Evolutionary conservation across 1,140 invertebrate genomes (phyloP), one percentile per base, ranked within the genome.

Genomic region (Trissolcus basalis): DNA sequence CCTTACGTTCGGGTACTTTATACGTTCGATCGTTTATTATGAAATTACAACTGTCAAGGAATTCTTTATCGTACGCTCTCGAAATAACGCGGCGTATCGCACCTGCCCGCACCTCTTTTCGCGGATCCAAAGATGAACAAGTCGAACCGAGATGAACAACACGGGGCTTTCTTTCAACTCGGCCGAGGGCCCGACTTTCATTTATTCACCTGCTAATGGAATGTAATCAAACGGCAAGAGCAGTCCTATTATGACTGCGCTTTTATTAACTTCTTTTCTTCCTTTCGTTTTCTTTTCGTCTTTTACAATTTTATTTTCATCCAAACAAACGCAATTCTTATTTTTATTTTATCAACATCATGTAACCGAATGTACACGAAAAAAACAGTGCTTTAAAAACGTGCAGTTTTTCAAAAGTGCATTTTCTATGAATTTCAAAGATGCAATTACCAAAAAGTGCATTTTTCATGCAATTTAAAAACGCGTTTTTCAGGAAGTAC

Each of bases 31-130:
- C 85, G 86, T 88, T 88, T 88, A 85, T 88, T 86, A 87, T 68
- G 79, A 86, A 87, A 87, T 88, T 87, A 86, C 80, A 86, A 84
- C 86, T 85, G 86, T 87, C 86, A 85, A 79, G 68, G 58, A 55
- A 69, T 77, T 80, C 74, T 79, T 79, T 79, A 79, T 79, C 69
- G 69, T 64, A 45, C 58, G 45, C 51, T 63, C 41, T 64, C 27
- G 56, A 48, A 74, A 71, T 75, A 72, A 65, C 64, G 60, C 77
- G 43, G 48, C 59, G 64, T 79, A 75, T 75, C 68, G 72, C 77
- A 79, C 77, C 77, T 79, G 77, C 64, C 55, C 54, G 50, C 63
- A 47, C 48, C 60, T 70, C 55, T 70, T 71, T 77, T 67, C 74
- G 74, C 74, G 74, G 35, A 64, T 69, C 58, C 45, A 44, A 47